A percentile compares a stretch with the other conserved stretches of the same genome.
Evolutionary conservation across 1,140 invertebrate genomes (phyloP).

Genomic region (Ridgeia piscesae): DNA sequence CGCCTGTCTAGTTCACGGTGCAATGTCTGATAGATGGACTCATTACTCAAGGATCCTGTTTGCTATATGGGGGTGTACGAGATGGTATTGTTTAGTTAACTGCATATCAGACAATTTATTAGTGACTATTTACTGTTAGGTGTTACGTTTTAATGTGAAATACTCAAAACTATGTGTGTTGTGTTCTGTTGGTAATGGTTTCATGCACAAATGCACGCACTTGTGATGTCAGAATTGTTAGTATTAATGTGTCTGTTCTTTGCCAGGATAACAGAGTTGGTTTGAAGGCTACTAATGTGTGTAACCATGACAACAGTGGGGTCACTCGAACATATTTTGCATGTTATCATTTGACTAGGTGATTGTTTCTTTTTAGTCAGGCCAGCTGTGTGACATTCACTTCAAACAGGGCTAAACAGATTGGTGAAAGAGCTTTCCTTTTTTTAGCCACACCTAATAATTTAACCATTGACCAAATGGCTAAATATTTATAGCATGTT

Average conservation of each 20-base stretch:
- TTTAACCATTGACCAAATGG: not conserved
- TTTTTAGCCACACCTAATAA: not conserved
- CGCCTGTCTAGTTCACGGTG: not conserved
- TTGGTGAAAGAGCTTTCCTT: no score
- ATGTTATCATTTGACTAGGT: no score
- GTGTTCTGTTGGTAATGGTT: not conserved
- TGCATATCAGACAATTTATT: not conserved
- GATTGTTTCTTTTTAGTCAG: no score
- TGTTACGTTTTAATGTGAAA: not conserved
- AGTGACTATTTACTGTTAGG: not conserved
- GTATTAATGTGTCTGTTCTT: not conserved
- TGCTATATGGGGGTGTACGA: not conserved
- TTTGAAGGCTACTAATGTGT: not conserved
- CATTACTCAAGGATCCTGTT: not conserved
- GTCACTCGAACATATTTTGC: not conserved
- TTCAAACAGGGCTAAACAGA: no score
- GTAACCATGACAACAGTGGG: not conserved
- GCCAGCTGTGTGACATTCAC: no score
- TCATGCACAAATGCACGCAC: not conserved
- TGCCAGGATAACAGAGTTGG: not conserved
- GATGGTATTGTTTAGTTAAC: not conserved
- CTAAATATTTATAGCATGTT: not conserved
- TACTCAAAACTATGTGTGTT: not conserved
- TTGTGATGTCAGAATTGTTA: not conserved
- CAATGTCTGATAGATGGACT: not conserved